Evolutionary conservation across 2,113 vertebrate species (phyloP).

Genomic region (Nestor notabilis): DNA sequence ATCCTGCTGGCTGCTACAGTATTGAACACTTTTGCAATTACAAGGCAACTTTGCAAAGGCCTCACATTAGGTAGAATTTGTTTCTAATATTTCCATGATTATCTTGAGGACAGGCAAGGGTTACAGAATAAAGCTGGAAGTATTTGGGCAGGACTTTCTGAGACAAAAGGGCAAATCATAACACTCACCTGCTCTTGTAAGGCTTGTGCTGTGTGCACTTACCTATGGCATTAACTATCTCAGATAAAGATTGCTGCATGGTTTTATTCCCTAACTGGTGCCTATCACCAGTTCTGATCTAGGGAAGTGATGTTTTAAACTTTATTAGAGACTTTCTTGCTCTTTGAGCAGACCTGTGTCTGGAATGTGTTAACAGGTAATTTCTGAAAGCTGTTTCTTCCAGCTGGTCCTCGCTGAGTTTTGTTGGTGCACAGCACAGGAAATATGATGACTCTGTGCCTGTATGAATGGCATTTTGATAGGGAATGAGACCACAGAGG

Average conservation of each 20-base stretch:
- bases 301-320: background rate
- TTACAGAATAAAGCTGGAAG: background rate
- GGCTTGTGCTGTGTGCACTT: background rate
- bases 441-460: background rate
- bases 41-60: background rate
- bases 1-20: background rate
- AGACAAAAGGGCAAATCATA: background rate
- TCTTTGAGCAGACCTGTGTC: background rate
- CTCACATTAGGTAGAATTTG: background rate
- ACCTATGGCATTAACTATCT: background rate
- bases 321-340: background rate
- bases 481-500: background rate
- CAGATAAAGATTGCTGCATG: background rate
- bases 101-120: background rate
- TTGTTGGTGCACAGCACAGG: background rate
- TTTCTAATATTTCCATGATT: background rate
- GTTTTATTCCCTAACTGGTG: background rate
- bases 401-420: background rate
- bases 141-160: background rate
- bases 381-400: background rate
- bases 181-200: background rate
- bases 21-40: background rate
- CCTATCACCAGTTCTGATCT: background rate
- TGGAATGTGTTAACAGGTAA: background rate
- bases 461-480: background rate